Evolutionary conservation across 2,888 invertebrate genomes (phyloP), one percentile per base, ranked within the genome.

Genomic region (Ichneumon xanthorius): DNA sequence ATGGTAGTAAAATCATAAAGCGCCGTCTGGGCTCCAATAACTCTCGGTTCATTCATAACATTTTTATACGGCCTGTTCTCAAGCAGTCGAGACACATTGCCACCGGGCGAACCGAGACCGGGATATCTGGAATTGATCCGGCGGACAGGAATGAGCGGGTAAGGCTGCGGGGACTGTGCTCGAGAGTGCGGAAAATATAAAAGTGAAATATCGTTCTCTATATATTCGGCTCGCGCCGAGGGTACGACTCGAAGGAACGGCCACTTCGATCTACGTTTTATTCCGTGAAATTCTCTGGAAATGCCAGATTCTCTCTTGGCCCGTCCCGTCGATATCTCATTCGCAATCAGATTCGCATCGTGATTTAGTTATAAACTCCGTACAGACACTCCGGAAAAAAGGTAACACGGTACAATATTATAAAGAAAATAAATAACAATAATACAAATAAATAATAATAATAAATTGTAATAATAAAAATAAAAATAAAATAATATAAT

Each of bases 91-190:
- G 82, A 77, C 78, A 50, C 65, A 82, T 85, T 77, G 75, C 67
- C 50, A n/a, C n/a, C 33, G 16, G 53, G n/a, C 78, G 22, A 68
- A 22, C 55, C 50, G 68, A 61, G 45, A 37, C 65, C 61, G 65
- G 40, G 85, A 81, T 84, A 85, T 81, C 83, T 80, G 40, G 58
- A 84, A 84, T 84, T 84, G 80, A 84, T 87, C 75, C 80, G 84
- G 40, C 68, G 40, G 65, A 77, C 76, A 70, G 77, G 68, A 79
- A 55, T 50, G 37, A 16, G 40, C 73, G 33, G 19, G 33, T 48
- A 65, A 33, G 37, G 50, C 37, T 14, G 37, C 53, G 72, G 48
- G 30, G 6, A 37, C 48, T 53, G 67, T 50, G 50, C 58, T 72
- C 33, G 63, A 70, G 50, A 78, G 82, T 75, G 78, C 71, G 76